These are phyloP conservation scores for Achroia grisella DNA, from an alignment of 1,140 invertebrate genomes.

Conservation along the genomic window DNA sequence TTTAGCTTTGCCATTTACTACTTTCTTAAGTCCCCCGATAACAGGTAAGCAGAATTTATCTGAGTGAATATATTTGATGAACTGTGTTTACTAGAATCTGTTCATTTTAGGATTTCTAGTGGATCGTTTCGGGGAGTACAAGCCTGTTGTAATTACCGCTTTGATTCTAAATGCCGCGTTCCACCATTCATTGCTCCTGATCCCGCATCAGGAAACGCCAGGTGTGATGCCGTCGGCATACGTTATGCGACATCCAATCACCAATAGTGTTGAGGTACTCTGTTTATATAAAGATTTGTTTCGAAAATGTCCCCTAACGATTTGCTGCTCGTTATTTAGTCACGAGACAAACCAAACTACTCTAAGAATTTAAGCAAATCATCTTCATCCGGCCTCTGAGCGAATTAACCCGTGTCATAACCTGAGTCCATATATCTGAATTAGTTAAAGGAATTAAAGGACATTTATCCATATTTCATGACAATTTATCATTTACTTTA, in stretches of 20 bases:
- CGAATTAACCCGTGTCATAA: conserved; percentile 68
- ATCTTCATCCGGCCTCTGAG: conserved; percentile 64
- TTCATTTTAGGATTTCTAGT: conserved; percentile 81
- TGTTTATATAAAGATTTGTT: conserved; percentile 19
- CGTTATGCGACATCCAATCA: conserved; percentile 80
- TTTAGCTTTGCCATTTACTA: conserved; percentile 86
- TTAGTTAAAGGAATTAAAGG: conserved; percentile 54
- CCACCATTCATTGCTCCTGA: conserved; percentile 82
- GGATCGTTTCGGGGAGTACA: conserved; percentile 88
- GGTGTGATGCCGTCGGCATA: conserved; percentile 81
- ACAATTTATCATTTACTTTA: conserved; percentile 9
- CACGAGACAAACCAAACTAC: conserved; percentile 46
- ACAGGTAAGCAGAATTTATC: conserved; percentile 75
- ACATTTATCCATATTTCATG: conserved; percentile 41
- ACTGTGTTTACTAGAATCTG: conserved; percentile 7
- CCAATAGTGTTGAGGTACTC: conserved; percentile 78
- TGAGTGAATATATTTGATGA: not conserved
- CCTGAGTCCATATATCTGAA: conserved; percentile 50
- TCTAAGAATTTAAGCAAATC: conserved; percentile 73
- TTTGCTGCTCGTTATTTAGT: conserved; percentile 39
- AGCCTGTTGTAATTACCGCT: conserved; percentile 83
- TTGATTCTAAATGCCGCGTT: conserved; percentile 82
- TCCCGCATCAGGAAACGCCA: conserved; percentile 83
- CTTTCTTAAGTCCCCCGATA: conserved; percentile 85
- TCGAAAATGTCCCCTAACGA: conserved; percentile 31